Evolutionary conservation across 1,140 invertebrate species (phyloP).

Genomic region (Whitmania pigra): DNA sequence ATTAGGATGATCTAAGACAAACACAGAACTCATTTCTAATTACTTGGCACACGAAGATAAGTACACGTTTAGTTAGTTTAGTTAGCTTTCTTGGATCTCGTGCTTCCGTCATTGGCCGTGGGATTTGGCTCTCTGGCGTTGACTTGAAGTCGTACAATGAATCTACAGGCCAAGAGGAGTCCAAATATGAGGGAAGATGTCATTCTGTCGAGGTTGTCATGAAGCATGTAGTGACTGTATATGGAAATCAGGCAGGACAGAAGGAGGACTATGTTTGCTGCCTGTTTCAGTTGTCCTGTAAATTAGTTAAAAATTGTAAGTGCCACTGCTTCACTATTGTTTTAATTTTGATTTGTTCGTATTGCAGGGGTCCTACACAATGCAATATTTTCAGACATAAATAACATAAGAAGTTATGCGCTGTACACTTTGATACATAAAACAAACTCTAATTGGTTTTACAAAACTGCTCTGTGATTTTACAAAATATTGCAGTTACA

Average conservation of each 20-base stretch:
- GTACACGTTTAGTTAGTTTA: too few relatives aligned
- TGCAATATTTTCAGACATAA: neutral
- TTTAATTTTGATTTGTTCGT: neutral
- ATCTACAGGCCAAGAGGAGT: constrained; percentile 79
- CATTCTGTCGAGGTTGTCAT: constrained; percentile 80
- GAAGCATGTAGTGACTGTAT: constrained; percentile 81
- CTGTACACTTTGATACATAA: too few relatives aligned
- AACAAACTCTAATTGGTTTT: too few relatives aligned
- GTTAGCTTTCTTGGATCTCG: neutral
- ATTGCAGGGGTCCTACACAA: neutral
- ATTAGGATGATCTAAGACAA: too few relatives aligned
- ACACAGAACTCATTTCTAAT: too few relatives aligned
- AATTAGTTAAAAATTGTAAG: constrained; percentile 25
- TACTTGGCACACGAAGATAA: too few relatives aligned
- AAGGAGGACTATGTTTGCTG: constrained; percentile 68
- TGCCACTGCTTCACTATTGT: too few relatives aligned
- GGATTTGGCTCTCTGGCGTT: constrained; percentile 26
- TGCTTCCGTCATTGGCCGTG: neutral
- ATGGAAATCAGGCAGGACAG: constrained; percentile 71
- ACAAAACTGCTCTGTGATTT: neutral
- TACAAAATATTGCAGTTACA: neutral
- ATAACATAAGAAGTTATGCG: too few relatives aligned
- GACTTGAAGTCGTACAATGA: constrained; percentile 62
- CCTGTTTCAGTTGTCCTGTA: constrained; percentile 75
- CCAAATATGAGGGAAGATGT: constrained; percentile 85